Base-by-base conservation (phyloP, 2,113 vertebrate genomes). In the Budorcas taxicolor region DNA sequence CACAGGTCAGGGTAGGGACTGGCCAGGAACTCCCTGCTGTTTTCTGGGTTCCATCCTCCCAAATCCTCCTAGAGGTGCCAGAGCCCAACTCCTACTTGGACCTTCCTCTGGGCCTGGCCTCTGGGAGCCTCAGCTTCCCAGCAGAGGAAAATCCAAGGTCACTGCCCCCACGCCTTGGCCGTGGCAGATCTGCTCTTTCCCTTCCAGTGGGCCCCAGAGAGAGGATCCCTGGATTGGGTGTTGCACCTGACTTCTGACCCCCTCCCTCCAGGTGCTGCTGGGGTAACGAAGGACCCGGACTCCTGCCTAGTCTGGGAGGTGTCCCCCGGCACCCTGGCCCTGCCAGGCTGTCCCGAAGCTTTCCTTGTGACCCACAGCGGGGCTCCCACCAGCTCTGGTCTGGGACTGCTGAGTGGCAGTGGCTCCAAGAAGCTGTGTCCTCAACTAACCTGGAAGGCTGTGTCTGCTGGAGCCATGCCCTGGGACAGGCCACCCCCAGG, bases 181-280 rank as follows among this genome's bases (percentile, higher is more conserved):
- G 50, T 80, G 53, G 29, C 1, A 82, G 47, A 60, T 36, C 62
- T 36, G n/a, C 6, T 17, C 5, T 25, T 27, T 45, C 3, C 27
- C 52, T 1, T 36, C 25, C 9, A 33, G 29, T 15, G 4, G 16
- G 31, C 47, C n/a, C 43, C 7, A 11, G 29, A 29, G 12, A 4
- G 53, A 67, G 17, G 45, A 50, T 27, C 15, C 40, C 12, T 43
- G 33, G 25, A 36, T 17, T 0, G 76, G 29, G 3, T 12, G 50
- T 10, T 23, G 2, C 58, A 43, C 19, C 89, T 97, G 55, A 92
- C 45, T 53, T 74, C 80, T 19, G 21, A 58, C 13, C 3, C 33
- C 27, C 33, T 71, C n/a, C 29, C 50, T 27, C 60, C 57, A 98
- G 98, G 91, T 97, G 91, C 94, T 74, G 21, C 85, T 95, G 97